Percentiles rank a stretch among this genome's conserved stretches.
Evolutionary conservation across 2,888 invertebrate species (phyloP).

Genomic region (Yponomeuta cagnagella): DNA sequence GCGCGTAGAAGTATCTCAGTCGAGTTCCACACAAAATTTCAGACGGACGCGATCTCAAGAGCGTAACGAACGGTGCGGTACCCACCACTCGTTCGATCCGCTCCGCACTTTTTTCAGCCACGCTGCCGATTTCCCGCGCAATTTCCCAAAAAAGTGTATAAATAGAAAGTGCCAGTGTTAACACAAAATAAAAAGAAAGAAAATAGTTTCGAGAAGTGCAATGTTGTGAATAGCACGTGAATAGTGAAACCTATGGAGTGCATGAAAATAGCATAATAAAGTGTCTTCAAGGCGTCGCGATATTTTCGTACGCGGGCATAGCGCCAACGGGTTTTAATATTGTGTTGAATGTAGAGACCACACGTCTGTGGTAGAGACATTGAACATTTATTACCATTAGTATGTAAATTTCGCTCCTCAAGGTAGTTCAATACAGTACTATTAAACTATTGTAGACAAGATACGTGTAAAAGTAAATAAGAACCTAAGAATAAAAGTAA

Average conservation of each 20-base stretch:
- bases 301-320: constrained; percentile 63
- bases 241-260: background rate
- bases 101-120: background rate
- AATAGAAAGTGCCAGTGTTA: background rate
- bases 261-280: background rate
- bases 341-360: constrained; percentile 20
- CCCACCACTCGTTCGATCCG: background rate
- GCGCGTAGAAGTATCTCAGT: constrained; percentile 6
- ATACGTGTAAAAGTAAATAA: constrained; percentile 17
- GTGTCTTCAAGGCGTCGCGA: constrained; percentile 42
- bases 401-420: constrained; percentile 23
- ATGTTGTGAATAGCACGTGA: background rate
- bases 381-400: constrained; percentile 2
- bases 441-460: constrained; percentile 19
- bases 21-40: background rate
- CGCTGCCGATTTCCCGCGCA: background rate
- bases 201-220: background rate
- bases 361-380: background rate
- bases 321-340: constrained; percentile 37
- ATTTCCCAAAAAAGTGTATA: background rate
- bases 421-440: constrained; percentile 31
- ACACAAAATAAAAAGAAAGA: background rate
- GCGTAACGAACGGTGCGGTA: too few relatives aligned
- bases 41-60: constrained; percentile 4
- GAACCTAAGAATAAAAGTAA: constrained; percentile 34